A percentile compares a stretch with the other conserved stretches of the same genome.
phyloP scores from a whole-genome alignment of 2,797 vertebrate genomes.

The Micromesistius poutassou region DNA sequence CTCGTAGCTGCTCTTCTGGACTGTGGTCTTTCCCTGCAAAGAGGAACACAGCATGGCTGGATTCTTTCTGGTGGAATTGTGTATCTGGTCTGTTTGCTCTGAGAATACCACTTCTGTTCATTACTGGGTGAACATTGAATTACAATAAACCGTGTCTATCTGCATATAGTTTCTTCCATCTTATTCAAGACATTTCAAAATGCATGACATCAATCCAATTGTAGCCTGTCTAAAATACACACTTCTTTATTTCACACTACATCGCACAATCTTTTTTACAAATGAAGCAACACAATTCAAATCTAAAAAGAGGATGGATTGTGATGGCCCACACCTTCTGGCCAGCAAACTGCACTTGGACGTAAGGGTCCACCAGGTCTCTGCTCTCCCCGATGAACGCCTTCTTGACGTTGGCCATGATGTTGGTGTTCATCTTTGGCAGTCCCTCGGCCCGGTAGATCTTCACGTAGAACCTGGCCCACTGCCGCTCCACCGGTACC shows the following conservation, averaged over 20 bases:
- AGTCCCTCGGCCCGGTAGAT: constrained; percentile 91
- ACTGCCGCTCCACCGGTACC: constrained; percentile 89
- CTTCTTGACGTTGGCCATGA: constrained; percentile 98
- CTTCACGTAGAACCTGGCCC: constrained; percentile 93
- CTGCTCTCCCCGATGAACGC: constrained; percentile 95
- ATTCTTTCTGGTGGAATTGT: constrained; percentile 1
- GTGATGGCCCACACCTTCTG: constrained; percentile 80
- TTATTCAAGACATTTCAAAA: background rate
- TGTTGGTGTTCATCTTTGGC: constrained; percentile 96
- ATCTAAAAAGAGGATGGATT: background rate
- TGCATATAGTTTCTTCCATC: background rate
- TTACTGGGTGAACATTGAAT: background rate
- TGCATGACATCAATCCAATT: background rate
- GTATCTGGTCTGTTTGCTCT: background rate
- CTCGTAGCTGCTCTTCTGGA: constrained; percentile 96
- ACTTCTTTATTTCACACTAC: background rate
- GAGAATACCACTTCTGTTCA: constrained; percentile 7
- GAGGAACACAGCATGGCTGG: background rate
- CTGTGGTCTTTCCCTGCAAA: constrained; percentile 86
- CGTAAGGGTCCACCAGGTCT: constrained; percentile 95
- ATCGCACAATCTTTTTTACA: background rate
- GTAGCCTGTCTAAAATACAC: background rate
- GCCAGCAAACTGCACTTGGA: constrained; percentile 92
- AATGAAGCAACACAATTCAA: background rate
- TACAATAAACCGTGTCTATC: background rate